These are phyloP conservation scores for Stenolophus ochropezus DNA, from an alignment of 2,888 invertebrate genomes.

Conservation along the genomic window DNA sequence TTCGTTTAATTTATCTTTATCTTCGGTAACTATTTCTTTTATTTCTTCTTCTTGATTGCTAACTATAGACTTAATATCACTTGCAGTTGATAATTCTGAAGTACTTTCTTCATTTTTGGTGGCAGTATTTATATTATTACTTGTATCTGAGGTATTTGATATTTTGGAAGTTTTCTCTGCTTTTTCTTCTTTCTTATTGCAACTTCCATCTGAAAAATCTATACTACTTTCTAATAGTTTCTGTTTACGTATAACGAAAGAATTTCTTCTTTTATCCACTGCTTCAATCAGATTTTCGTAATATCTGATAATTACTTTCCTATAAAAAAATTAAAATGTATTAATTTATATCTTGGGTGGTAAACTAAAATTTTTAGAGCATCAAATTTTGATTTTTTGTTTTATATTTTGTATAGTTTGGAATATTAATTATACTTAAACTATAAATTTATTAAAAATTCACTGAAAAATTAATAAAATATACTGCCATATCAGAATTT, in stretches of 20 bases:
- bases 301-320: constrained; percentile 78
- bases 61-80: too few species aligned
- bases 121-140: not conserved
- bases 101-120: not conserved
- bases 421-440: too few species aligned
- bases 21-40: too few species aligned
- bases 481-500: too few species aligned
- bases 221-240: constrained; percentile 38
- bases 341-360: too few species aligned
- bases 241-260: constrained; percentile 66
- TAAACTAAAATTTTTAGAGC: too few species aligned
- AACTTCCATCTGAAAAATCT: not conserved
- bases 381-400: too few species aligned
- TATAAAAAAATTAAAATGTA: constrained; percentile 65
- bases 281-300: constrained; percentile 79
- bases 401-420: too few species aligned
- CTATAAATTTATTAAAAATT: too few species aligned
- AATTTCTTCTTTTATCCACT: constrained; percentile 75
- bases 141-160: not conserved
- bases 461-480: too few species aligned
- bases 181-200: constrained; percentile 63
- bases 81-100: not conserved
- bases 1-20: constrained; percentile 68
- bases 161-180: not conserved
- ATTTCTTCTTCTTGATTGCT: too few species aligned